Evolutionary conservation across 2,797 vertebrate species (phyloP).

Genomic region (Pteronotus mesoamericanus): DNA sequence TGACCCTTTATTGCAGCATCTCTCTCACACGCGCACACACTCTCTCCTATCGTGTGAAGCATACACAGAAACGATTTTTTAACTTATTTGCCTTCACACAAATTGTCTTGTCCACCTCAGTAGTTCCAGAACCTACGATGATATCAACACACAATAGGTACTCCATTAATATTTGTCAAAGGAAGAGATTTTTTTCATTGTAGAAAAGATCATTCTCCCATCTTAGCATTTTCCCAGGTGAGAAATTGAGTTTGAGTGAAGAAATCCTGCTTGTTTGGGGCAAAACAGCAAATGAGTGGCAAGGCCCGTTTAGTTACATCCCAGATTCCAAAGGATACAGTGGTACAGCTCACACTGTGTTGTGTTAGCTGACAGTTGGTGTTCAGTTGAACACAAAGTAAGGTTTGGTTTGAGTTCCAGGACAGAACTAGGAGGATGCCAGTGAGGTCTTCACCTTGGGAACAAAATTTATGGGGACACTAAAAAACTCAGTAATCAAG

Average conservation of each 20-base stretch:
- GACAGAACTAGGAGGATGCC: not conserved
- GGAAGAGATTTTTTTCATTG: not conserved
- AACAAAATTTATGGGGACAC: not conserved
- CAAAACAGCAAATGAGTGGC: not conserved
- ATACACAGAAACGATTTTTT: not conserved
- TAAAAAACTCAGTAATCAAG: not conserved
- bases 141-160: not conserved
- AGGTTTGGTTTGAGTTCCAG: not conserved
- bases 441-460: not conserved
- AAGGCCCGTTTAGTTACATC: not conserved
- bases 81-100: not conserved
- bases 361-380: too few species aligned
- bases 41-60: accelerated
- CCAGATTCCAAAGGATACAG: not conserved
- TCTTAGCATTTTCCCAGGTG: not conserved
- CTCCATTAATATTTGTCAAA: not conserved
- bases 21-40: not conserved
- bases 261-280: not conserved
- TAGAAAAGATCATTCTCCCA: not conserved
- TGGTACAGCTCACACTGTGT: not conserved
- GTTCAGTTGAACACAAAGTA: not conserved
- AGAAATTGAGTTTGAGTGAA: not conserved
- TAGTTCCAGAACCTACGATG: not conserved
- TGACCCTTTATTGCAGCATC: not conserved
- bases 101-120: not conserved